A percentile compares a stretch with the other conserved stretches of the same genome.
phyloP scores from a whole-genome alignment of 2,888 invertebrate species.

The Cryptophagus acutangulus region DNA sequence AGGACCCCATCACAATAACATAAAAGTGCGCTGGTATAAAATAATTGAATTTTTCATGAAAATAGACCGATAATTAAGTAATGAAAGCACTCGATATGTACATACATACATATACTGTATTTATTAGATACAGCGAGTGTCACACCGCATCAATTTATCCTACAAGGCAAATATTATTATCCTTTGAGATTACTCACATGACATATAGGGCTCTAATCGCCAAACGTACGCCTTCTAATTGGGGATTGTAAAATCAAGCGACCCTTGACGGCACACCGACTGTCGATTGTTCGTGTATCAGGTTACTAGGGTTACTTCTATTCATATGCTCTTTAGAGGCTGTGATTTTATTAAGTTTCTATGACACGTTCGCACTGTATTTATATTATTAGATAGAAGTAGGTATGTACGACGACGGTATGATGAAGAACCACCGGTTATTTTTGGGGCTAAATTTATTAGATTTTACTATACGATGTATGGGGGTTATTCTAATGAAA shows the following conservation, averaged over 20 bases:
- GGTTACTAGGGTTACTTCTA: slow-evolving; percentile 39
- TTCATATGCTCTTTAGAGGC: slow-evolving; percentile 28
- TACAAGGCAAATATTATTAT: too few species aligned
- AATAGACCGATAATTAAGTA: too few species aligned
- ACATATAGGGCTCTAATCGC: slow-evolving; percentile 32
- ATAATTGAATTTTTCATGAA: too few species aligned
- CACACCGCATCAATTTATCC: too few species aligned
- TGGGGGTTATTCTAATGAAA: slow-evolving; percentile 4
- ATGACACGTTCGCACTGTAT: slow-evolving; percentile 19
- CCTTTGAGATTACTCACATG: slow-evolving; percentile 28
- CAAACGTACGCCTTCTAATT: slow-evolving; percentile 38
- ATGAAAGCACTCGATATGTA: too few species aligned
- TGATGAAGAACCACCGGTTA: too few species aligned
- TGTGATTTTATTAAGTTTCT: slow-evolving; percentile 34
- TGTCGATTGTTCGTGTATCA: slow-evolving; percentile 31
- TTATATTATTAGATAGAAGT: not conserved
- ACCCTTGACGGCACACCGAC: slow-evolving; percentile 39
- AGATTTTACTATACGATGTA: too few species aligned
- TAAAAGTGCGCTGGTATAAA: too few species aligned
- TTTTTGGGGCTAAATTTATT: too few species aligned
- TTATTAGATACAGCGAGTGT: too few species aligned
- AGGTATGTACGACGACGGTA: not conserved
- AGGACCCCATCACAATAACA: too few species aligned
- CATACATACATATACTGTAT: too few species aligned
- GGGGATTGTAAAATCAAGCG: slow-evolving; percentile 46